Conservation (phyloP, 2,888 invertebrate species). For the Ligdia adustata region DNA sequence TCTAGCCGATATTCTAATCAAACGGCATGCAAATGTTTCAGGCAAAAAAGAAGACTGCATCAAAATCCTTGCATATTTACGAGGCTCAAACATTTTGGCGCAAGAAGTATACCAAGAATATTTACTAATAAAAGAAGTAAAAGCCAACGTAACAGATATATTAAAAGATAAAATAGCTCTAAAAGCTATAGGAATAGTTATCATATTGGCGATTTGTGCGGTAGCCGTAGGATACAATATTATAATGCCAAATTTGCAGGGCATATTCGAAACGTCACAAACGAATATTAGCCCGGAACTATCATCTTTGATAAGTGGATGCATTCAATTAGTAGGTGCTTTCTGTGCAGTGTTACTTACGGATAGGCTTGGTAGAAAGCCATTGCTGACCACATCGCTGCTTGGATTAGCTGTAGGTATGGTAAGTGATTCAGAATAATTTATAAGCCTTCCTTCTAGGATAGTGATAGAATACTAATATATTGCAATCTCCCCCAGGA, state of each 20-base stretch:
- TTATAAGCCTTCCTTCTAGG: not conserved
- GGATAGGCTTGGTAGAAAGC: slow-evolving; percentile 49
- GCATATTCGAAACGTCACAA: slow-evolving; percentile 47
- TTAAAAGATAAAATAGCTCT: slow-evolving; percentile 41
- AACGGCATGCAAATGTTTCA: too few relatives aligned
- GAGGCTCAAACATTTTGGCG: slow-evolving; percentile 34
- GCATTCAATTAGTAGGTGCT: slow-evolving; percentile 46
- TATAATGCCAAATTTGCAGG: slow-evolving; percentile 50
- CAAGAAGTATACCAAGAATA: slow-evolving; percentile 42
- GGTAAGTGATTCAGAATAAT: slow-evolving; percentile 37
- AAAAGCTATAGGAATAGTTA: slow-evolving; percentile 40
- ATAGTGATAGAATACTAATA: too few relatives aligned
- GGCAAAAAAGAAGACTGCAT: slow-evolving; percentile 38
- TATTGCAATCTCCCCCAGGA: too few relatives aligned
- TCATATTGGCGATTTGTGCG: slow-evolving; percentile 37
- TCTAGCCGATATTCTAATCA: too few relatives aligned
- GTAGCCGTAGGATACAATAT: slow-evolving; percentile 49
- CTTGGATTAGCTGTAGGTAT: slow-evolving; percentile 46
- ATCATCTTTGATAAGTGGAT: slow-evolving; percentile 48
- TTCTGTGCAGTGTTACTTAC: slow-evolving; percentile 42
- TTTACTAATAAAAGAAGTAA: slow-evolving; percentile 21
- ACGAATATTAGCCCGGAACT: slow-evolving; percentile 47
- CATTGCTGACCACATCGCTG: slow-evolving; percentile 41
- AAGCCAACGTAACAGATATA: slow-evolving; percentile 29
- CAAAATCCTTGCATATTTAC: slow-evolving; percentile 34